Evolutionary conservation across 2,113 vertebrate species (phyloP).

Genomic region (Furnarius figulus): DNA sequence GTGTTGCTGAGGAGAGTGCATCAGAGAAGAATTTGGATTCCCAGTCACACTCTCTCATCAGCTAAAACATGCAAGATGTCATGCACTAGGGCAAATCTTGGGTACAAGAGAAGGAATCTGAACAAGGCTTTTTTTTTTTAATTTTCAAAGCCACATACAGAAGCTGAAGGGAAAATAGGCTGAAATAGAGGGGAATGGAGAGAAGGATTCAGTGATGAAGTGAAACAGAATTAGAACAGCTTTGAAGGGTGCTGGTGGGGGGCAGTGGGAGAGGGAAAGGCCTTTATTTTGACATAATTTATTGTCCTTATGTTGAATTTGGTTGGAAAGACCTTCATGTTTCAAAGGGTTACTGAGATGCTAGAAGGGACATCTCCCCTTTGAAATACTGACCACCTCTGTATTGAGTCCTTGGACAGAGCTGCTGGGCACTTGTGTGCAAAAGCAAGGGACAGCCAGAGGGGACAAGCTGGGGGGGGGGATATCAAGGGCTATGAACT

Average conservation of each 20-base stretch:
- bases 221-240: conserved; percentile 32
- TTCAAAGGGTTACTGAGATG: conserved; percentile 6
- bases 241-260: neutral
- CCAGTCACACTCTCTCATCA: neutral
- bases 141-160: neutral
- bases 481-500: neutral
- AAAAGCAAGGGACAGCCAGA: neutral
- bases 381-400: neutral
- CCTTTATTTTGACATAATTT: neutral
- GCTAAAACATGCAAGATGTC: neutral
- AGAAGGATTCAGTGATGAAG: neutral
- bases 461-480: neutral
- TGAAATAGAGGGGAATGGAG: neutral
- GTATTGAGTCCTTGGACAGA: neutral
- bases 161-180: neutral
- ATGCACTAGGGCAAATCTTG: neutral
- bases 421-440: neutral
- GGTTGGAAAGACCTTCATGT: neutral
- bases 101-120: neutral
- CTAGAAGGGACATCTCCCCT: neutral
- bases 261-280: neutral
- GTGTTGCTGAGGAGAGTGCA: neutral
- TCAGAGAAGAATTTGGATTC: neutral
- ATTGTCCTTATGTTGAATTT: neutral
- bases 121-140: neutral